Conservation (phyloP, 2,113 vertebrate genomes). For the Arizona elegans region DNA sequence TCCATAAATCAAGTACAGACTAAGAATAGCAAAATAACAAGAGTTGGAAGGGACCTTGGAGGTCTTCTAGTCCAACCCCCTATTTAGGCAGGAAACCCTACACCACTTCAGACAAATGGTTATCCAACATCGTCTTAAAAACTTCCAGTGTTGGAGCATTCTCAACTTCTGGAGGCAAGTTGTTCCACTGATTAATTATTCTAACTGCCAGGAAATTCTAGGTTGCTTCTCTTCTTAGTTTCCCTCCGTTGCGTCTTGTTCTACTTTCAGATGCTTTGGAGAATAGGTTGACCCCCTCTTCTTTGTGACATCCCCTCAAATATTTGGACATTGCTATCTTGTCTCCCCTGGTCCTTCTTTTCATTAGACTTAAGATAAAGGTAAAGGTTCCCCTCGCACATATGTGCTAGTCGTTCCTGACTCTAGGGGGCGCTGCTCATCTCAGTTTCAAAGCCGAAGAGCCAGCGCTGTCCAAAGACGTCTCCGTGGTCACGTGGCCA, state of each 20-base stretch:
- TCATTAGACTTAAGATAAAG: not conserved
- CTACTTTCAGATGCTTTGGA: not conserved
- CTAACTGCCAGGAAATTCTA: not conserved
- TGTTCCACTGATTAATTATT: not conserved
- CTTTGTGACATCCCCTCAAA: not conserved
- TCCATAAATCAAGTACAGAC: not conserved
- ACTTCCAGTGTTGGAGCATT: not conserved
- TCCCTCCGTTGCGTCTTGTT: not conserved
- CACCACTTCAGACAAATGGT: not conserved
- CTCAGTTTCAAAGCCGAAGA: no score
- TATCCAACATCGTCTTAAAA: not conserved
- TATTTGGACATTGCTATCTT: not conserved
- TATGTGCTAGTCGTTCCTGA: no score
- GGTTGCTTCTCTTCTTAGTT: not conserved
- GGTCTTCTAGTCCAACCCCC: not conserved
- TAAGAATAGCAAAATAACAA: not conserved
- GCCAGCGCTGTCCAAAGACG: no score
- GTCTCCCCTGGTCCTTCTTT: not conserved
- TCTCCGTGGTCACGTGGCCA: no score
- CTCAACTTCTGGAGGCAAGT: not conserved
- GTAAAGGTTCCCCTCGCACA: no score
- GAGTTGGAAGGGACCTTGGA: not conserved
- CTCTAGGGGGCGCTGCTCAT: no score
- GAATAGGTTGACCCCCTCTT: not conserved
- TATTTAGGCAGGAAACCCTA: not conserved